Evolutionary conservation across 1,140 invertebrate species (phyloP).

Genomic region (Diplogasteroides magnus): DNA sequence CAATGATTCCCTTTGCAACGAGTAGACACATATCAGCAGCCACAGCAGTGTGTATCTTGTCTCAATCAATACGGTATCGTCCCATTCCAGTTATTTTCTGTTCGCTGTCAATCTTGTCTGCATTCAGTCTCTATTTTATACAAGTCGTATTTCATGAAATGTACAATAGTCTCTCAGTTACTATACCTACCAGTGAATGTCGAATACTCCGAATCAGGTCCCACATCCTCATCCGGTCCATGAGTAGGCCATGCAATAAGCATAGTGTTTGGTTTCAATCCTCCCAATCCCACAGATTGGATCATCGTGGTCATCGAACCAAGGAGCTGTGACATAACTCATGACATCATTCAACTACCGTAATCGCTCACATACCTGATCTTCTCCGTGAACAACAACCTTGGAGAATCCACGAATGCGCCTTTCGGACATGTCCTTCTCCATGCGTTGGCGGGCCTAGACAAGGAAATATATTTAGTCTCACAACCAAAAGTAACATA

Average conservation of each 20-base stretch:
- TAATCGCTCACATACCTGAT: constrained; percentile 35
- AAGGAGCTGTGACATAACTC: constrained; percentile 74
- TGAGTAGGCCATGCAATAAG: constrained; percentile 94
- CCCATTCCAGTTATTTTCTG: no score
- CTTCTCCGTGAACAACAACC: constrained; percentile 46
- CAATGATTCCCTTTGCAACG: constrained; percentile 40
- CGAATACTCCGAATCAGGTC: constrained; percentile 41
- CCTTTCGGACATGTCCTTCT: constrained; percentile 44
- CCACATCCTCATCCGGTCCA: constrained; percentile 60
- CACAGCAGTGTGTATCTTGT: constrained; percentile 42
- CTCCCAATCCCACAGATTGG: constrained; percentile 92
- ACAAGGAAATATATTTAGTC: constrained; percentile 6
- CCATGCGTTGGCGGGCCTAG: constrained; percentile 42
- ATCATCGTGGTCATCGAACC: constrained; percentile 67
- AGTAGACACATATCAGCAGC: constrained; percentile 51
- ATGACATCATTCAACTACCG: constrained; percentile 62
- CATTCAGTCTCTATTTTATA: background rate
- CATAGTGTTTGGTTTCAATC: constrained; percentile 95
- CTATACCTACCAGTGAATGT: constrained; percentile 46
- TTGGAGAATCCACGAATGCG: constrained; percentile 50
- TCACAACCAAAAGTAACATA: constrained; percentile 33
- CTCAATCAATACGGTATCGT: constrained; percentile 19
- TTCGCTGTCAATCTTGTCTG: constrained; percentile 16
- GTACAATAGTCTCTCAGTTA: no score
- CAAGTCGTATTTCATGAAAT: constrained; percentile 3